These are phyloP conservation scores for Phyllostomus hastatus DNA, from an alignment of 2,113 vertebrate genomes.

Conservation along the genomic window DNA sequence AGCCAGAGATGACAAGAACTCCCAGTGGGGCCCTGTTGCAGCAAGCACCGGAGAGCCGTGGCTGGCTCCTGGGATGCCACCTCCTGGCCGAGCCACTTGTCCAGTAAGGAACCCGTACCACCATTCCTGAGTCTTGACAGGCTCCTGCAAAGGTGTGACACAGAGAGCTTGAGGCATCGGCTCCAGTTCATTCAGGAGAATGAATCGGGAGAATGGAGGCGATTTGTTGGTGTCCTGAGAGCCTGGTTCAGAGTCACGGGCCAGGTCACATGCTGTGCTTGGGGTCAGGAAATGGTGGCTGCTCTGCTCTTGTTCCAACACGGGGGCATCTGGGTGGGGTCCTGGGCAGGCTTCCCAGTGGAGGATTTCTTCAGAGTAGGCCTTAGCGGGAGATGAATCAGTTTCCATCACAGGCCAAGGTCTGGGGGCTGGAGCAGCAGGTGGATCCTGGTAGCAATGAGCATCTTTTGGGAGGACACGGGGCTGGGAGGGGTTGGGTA, in stretches of 20 bases:
- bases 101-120: neutral
- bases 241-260: neutral
- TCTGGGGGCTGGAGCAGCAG: neutral
- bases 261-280: neutral
- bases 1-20: neutral
- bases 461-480: fast-evolving
- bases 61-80: neutral
- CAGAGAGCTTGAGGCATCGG: neutral
- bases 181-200: neutral
- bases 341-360: neutral
- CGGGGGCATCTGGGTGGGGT: neutral
- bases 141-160: neutral
- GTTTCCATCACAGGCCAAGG: neutral
- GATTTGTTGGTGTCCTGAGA: neutral
- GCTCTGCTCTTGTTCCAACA: neutral
- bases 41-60: neutral
- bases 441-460: neutral
- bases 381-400: neutral
- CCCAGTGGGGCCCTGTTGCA: fast-evolving
- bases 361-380: neutral
- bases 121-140: neutral
- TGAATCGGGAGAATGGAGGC: neutral
- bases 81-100: neutral
- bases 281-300: neutral
- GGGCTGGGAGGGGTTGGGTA: neutral